Percentiles rank a stretch among this genome's conserved stretches.
phyloP scores from a whole-genome alignment of 2,888 invertebrate species.

The Trichogramma evanescens region DNA sequence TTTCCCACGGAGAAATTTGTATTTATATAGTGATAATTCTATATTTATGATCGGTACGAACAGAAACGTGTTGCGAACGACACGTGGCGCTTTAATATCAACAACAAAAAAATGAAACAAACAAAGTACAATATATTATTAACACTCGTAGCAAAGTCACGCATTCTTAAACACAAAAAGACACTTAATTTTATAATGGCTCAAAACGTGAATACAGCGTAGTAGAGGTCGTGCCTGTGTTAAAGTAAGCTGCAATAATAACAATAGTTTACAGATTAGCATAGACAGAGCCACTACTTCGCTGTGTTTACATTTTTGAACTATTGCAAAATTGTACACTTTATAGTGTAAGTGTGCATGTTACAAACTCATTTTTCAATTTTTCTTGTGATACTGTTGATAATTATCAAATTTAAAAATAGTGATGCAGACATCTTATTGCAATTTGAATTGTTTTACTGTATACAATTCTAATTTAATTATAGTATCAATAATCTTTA shows the following conservation, averaged over 20 bases:
- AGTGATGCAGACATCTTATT: background rate
- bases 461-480: no score
- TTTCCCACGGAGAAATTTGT: constrained; percentile 8
- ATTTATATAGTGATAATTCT: constrained; percentile 5
- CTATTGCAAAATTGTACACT: background rate
- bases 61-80: constrained; percentile 41
- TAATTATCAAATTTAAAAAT: constrained; percentile 18
- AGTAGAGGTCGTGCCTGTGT: no score
- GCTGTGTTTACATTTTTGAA: no score
- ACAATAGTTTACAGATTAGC: no score
- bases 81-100: constrained; percentile 38
- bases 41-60: constrained; percentile 31
- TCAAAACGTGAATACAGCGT: no score
- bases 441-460: no score
- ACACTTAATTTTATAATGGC: no score
- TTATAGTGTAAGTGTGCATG: constrained; percentile 9
- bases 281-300: no score
- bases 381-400: background rate
- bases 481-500: background rate
- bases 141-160: constrained; percentile 45
- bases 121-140: constrained; percentile 45
- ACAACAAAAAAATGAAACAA: constrained; percentile 47
- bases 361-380: constrained; percentile 21
- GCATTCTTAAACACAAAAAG: constrained; percentile 31
- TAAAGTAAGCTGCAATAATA: no score